Evolutionary conservation across 2,797 vertebrate species (phyloP), one percentile per base, ranked within the genome.

Genomic region (Pampus argenteus): DNA sequence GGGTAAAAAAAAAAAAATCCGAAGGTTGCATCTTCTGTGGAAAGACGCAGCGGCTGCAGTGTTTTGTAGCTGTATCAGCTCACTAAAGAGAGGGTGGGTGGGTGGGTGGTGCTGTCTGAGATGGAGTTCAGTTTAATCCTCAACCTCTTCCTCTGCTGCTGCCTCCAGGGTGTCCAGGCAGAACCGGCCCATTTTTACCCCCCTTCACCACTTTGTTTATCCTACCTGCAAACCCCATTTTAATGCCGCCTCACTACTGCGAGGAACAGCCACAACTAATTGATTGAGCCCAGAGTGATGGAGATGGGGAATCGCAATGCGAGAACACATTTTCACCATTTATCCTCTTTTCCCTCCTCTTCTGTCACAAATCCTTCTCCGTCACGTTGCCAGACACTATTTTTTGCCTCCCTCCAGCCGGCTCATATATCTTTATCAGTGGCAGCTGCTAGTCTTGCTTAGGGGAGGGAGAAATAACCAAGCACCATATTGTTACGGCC

Each of bases 371-470:
- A 72, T 71, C 23, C n/a, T 29, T 60, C 55, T 34, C 15, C 1
- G 11, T 73, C 58, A 48, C 62, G 54, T 67, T 40, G 71, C 14
- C 47, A 2, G 17, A 36, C 45, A 2, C 49, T 18, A 2, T 55
- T 65, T 47, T 79, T 40, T 54, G 20, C 54, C 58, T 48, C 48
- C 66, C 42, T 50, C 36, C 59, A 60, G 78, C 76, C 68, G 36
- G 44, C 55, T 74, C 64, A 51, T 83, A 56, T 36, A 49, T 88
- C 84, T 86, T 76, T 29, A 82, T 86, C 71, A 76, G 74, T 59
- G 76, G 71, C 85, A 86, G 82, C 73, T 82, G 78, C 76, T 79
- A 26, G 67, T 84, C 66, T 84, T 86, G 74, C 83, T 82, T 55
- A 14, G 36, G 64, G 80, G 67, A n/a, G 20, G 14, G 69, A 9